Base-by-base conservation (phyloP, 2,888 invertebrate species). In the Mesorhabditis spiculigera region DNA sequence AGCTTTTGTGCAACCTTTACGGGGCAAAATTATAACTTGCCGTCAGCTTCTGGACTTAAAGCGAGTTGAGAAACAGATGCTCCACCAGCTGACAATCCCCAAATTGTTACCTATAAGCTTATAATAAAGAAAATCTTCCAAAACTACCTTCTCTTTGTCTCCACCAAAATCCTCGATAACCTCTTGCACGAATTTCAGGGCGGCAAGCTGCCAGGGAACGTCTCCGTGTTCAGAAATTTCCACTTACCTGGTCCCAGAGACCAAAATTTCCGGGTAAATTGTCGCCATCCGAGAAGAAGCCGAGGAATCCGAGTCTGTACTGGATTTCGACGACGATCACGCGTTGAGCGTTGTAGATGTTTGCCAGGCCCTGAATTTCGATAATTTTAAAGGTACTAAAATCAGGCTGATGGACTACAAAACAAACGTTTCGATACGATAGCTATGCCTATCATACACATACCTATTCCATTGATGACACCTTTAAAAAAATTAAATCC, bases 221-320 rank as follows among this genome's bases (percentile, higher is more conserved):
- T 50, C 3, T 50, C n/a, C 3, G 58, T 1, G n/a, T 50, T 50
- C 8, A 50, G 8, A 10, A 50, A 50, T 50, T 50, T 50, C 58
- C n/a, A 2, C 58, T 50, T 50, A 50, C 58, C 3, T 50, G 58
- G n/a, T 50, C 58, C 58, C 58, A 50, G n/a, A 50, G 8, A 0
- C 58, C 58, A 13, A 50, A 50, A 50, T 50, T 50, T 50, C 58
- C 58, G 58, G 58, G 58, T 50, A 50, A 50, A 50, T n/a, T 50
- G 10, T 10, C 8, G 58, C 58, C 58, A 50, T 50, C 58, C 10
- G 58, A 50, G n/a, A 50, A 50, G 58, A 50, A 50, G 3, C 58
- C 58, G 8, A 50, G n/a, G 58, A 50, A 50, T 50, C 58, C 58
- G n/a, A 50, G 58, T n/a, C 58, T 10, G 58, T 50, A 50, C n/a